A percentile compares a stretch with the other conserved stretches of the same genome.
Evolutionary conservation across 2,113 vertebrate genomes (phyloP).

Genomic region (Hemicordylus capensis): DNA sequence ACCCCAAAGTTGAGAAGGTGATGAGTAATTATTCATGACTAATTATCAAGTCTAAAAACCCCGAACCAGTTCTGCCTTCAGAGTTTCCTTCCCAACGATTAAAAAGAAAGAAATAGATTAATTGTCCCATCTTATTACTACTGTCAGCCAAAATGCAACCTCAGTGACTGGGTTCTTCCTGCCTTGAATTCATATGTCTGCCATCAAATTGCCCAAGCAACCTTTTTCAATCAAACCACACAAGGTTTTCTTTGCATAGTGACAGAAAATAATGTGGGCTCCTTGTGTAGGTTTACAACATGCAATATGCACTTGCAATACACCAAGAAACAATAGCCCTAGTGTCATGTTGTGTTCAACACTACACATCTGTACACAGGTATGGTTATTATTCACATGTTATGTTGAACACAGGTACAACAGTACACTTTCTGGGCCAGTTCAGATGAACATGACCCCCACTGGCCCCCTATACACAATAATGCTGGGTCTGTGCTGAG

Average conservation of each 20-base stretch:
- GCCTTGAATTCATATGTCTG: not conserved
- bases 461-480: too few relatives aligned
- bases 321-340: not conserved
- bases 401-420: too few relatives aligned
- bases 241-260: not conserved
- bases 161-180: not conserved
- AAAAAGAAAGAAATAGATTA: not conserved
- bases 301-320: not conserved
- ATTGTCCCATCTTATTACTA: fast-evolving
- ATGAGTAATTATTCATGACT: not conserved
- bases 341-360: too few relatives aligned
- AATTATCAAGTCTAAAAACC: not conserved
- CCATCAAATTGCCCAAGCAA: not conserved
- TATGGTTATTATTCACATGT: too few relatives aligned
- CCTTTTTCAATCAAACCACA: not conserved
- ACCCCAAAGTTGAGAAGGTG: not conserved
- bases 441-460: too few relatives aligned
- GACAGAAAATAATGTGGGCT: not conserved
- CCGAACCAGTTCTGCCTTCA: not conserved
- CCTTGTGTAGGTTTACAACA: not conserved
- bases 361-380: too few relatives aligned
- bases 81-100: not conserved
- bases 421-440: too few relatives aligned
- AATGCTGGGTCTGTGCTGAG: too few relatives aligned
- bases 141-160: not conserved